Evolutionary conservation across 53 echinoderm and acorn worm genomes (phyloP), one percentile per base, ranked within the genome.

Genomic region (Echinometra lucunter): DNA sequence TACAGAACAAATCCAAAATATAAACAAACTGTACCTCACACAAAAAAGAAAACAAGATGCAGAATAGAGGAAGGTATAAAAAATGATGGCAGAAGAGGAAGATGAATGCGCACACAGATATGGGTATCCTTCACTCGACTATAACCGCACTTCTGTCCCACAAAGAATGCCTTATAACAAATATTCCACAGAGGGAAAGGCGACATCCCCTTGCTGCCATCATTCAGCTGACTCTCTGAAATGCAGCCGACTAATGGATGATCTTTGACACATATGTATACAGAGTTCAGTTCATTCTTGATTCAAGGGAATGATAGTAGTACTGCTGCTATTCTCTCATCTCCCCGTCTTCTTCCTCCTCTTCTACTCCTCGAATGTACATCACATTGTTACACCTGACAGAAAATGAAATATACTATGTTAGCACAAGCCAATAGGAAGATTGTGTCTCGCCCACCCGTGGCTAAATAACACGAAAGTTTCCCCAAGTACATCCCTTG

Each of bases 261-360:
- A 88, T 49, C 28, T 55, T 78, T 66, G 37, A 90, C 58, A 90
- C 90, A 90, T 45, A 90, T 37, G 66, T 90, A n/a, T n/a, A 57
- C 67, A 92, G 70, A 92, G 92, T 92, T 92, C 66, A 38, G 66
- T 91, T 66, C 37, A 8, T 66, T 35, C 72, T 66, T 49, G 88
- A 19, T 88, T 90, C 90, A 60, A 27, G 11, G 1, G 32, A 55
- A 34, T 9, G 56, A 89, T 30, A 67, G 40, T 78, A 40, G 53
- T 92, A 42, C 92, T 45, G 92, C 67, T 95, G 93, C 94, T 96
- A 98, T 95, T 98, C 98, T 74, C 97, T 98, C 98, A 98, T 98
- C 90, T 98, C 98, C 0, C 98, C 98, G 78, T 98, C 98, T 56
- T 98, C 98, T 80, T 98, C 98, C 60, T 98, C 98, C 40, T 98